A percentile compares a stretch with the other conserved stretches of the same genome.
These are phyloP conservation scores for Forbesichthys agassizii DNA, from an alignment of 2,113 vertebrate species.

Conservation along the genomic window DNA sequence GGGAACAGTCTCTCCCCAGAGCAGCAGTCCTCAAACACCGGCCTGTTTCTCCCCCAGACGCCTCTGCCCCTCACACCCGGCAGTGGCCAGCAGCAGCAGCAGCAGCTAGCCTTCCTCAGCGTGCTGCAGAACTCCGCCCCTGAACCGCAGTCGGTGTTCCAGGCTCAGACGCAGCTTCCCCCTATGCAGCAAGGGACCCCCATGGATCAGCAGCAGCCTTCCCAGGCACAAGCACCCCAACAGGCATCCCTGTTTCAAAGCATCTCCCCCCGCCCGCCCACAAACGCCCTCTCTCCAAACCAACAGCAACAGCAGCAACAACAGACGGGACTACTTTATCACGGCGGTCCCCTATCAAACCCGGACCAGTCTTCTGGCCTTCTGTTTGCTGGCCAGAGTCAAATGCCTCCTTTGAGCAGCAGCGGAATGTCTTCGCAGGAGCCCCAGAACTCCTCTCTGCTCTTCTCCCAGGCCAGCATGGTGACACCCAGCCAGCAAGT, in stretches of 20 bases:
- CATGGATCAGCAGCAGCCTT: conserved; percentile 86
- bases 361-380: conserved; percentile 84
- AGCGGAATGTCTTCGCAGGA: conserved; percentile 77
- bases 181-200: conserved; percentile 84
- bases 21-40: conserved; percentile 79
- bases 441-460: conserved; percentile 83
- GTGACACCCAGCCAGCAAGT: conserved; percentile 83
- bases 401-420: conserved; percentile 77
- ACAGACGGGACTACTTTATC: conserved; percentile 84
- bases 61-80: conserved; percentile 76
- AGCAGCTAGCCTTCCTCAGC: conserved; percentile 89
- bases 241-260: conserved; percentile 81
- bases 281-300: conserved; percentile 73
- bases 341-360: conserved; percentile 79
- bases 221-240: conserved; percentile 84
- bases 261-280: conserved; percentile 67
- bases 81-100: conserved; percentile 71
- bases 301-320: conserved; percentile 79
- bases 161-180: conserved; percentile 74
- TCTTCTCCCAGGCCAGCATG: conserved; percentile 86
- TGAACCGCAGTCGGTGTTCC: conserved; percentile 77
- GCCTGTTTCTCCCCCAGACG: conserved; percentile 87
- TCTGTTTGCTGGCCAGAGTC: conserved; percentile 73
- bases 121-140: conserved; percentile 70
- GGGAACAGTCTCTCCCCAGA: conserved; percentile 83